phyloP scores from a whole-genome alignment of 2,113 vertebrate species.

The Telmatochromis sp. region DNA sequence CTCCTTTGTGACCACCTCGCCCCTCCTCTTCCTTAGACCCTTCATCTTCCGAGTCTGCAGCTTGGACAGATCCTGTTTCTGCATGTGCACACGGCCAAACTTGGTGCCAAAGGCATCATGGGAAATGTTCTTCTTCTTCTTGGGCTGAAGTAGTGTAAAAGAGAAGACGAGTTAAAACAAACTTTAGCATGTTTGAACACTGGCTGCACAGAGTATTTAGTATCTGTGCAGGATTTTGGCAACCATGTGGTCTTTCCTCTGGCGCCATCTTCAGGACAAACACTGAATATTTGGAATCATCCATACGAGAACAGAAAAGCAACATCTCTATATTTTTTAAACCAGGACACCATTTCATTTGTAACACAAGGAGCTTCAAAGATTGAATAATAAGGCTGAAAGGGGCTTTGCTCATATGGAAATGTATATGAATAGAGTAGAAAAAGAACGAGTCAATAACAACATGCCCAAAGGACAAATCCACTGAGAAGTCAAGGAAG shows the following conservation, averaged over 20 bases:
- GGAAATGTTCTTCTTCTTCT: conserved; percentile 97
- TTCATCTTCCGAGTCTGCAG: conserved; percentile 93
- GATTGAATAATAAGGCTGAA: neutral
- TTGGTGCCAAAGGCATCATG: conserved; percentile 86
- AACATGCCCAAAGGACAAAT: neutral
- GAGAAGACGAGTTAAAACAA: neutral
- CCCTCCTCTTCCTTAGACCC: conserved; percentile 84
- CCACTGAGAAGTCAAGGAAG: neutral
- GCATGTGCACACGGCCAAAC: conserved; percentile 92
- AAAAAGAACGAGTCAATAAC: neutral
- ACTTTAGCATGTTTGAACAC: neutral
- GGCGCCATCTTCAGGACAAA: conserved; percentile 6
- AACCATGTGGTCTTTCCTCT: neutral
- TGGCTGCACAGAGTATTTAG: neutral
- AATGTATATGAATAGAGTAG: neutral
- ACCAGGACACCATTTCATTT: neutral
- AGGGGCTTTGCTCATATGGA: neutral
- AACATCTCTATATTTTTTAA: neutral
- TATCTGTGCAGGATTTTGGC: neutral
- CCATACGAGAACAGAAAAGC: neutral
- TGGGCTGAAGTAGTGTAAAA: conserved; percentile 67
- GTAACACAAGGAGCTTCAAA: neutral
- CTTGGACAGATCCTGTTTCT: conserved; percentile 91
- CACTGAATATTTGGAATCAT: neutral
- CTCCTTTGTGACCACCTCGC: conserved; percentile 16